phyloP scores from a whole-genome alignment of 2,797 vertebrate genomes.

The Cossypha heuglini region DNA sequence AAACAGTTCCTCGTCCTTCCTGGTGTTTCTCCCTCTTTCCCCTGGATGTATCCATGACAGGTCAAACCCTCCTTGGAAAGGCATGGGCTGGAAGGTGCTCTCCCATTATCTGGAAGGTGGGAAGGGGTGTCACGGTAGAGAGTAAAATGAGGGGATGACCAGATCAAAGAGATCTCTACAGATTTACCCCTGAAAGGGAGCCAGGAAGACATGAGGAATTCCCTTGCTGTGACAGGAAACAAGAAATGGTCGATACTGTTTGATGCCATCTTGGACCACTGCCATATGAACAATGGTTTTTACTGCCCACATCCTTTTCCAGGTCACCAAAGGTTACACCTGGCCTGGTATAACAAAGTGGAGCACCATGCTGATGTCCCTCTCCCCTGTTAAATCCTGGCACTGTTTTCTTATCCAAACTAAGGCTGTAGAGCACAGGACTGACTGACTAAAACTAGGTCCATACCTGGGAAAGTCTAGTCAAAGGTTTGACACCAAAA shows the following conservation, averaged over 20 bases:
- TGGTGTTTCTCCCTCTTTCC: background rate
- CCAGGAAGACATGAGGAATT: background rate
- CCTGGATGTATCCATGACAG: background rate
- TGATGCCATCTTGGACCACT: background rate
- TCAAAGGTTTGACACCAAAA: background rate
- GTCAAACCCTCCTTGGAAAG: background rate
- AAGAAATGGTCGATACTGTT: background rate
- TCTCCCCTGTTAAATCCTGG: background rate
- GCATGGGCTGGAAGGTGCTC: background rate
- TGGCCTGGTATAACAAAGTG: background rate
- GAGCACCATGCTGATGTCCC: background rate
- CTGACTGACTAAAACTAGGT: background rate
- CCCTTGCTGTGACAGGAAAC: background rate
- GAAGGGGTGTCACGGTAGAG: background rate
- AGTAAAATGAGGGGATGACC: background rate
- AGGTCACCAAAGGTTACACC: background rate
- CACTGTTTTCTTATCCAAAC: background rate
- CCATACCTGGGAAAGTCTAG: background rate
- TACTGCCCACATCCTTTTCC: background rate
- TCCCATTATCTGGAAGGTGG: background rate
- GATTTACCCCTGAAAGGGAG: background rate
- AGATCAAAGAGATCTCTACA: background rate
- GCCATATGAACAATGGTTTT: background rate
- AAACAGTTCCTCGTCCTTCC: background rate
- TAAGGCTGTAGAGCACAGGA: no score